These are phyloP conservation scores for Alsophila aescularia DNA, from an alignment of 2,888 invertebrate species.

Conservation along the genomic window DNA sequence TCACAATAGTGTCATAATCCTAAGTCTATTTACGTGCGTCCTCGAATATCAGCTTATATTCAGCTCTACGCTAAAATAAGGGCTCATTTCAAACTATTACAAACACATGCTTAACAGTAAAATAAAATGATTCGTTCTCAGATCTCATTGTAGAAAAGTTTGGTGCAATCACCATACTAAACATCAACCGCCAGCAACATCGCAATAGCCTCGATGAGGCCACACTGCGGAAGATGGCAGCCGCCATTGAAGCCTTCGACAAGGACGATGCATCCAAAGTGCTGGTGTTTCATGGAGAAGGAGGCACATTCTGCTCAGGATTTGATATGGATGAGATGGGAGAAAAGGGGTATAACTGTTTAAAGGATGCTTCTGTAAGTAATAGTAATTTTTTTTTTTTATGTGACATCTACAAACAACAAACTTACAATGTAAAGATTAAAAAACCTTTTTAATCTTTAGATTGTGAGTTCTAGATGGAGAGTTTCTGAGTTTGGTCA, in stretches of 20 bases:
- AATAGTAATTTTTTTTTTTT: not conserved
- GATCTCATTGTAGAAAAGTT: constrained; percentile 85
- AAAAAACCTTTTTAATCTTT: no score
- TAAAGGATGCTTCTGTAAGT: constrained; percentile 74
- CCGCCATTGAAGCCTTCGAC: constrained; percentile 92
- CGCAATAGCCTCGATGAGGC: constrained; percentile 92
- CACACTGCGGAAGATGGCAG: constrained; percentile 87
- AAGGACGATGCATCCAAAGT: constrained; percentile 87
- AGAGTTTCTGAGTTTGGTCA: no score
- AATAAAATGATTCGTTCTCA: constrained; percentile 30
- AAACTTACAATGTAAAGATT: no score
- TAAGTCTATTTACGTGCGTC: no score
- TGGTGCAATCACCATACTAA: constrained; percentile 89
- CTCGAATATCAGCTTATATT: no score
- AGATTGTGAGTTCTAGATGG: no score
- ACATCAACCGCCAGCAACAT: constrained; percentile 93
- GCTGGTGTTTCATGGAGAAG: constrained; percentile 93
- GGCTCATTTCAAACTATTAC: no score
- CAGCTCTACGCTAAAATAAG: no score
- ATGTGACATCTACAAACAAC: no score
- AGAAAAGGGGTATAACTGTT: constrained; percentile 65
- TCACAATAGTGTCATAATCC: no score
- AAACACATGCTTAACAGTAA: not conserved
- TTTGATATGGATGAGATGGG: constrained; percentile 92
- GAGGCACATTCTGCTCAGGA: constrained; percentile 97